Percentiles rank a stretch among this genome's conserved stretches.
phyloP scores from a whole-genome alignment of 2,113 vertebrate genomes.

The Hemichromis elongatus region DNA sequence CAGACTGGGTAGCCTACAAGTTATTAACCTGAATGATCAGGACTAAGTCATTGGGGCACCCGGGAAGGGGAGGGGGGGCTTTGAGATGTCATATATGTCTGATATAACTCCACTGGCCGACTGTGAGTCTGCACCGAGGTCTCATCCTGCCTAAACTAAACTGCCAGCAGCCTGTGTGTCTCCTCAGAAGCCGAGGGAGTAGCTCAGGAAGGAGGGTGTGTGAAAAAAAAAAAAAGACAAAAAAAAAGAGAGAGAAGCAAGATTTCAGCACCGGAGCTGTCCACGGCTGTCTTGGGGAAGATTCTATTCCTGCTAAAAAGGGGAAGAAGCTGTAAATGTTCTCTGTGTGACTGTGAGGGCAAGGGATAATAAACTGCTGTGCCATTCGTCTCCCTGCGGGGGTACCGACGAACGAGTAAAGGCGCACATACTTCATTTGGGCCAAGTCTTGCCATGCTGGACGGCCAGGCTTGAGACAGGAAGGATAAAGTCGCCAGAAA shows the following conservation, averaged over 20 bases:
- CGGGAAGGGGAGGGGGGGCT: background rate
- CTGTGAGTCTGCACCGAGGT: slow-evolving; percentile 8
- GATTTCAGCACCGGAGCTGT: slow-evolving; percentile 77
- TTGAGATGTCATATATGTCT: slow-evolving; percentile 15
- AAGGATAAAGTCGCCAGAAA: slow-evolving; percentile 39
- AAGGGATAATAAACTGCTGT: slow-evolving; percentile 29
- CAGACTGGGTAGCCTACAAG: slow-evolving; percentile 10
- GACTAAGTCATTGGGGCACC: background rate
- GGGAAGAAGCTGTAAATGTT: background rate
- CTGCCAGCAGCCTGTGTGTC: background rate
- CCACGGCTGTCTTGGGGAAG: slow-evolving; percentile 23
- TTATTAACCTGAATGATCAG: slow-evolving; percentile 27
- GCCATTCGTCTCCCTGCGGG: slow-evolving; percentile 12
- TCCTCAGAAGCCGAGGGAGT: slow-evolving; percentile 27
- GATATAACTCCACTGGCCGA: slow-evolving; percentile 23
- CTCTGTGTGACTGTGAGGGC: slow-evolving; percentile 4
- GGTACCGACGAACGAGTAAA: background rate
- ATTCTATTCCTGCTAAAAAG: background rate
- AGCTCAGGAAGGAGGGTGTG: background rate
- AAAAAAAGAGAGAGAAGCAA: background rate
- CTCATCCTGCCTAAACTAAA: background rate
- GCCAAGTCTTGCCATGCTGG: slow-evolving; percentile 69
- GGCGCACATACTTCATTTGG: slow-evolving; percentile 25
- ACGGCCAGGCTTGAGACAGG: slow-evolving; percentile 51
- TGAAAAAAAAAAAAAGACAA: background rate